Percentiles rank a stretch among this genome's conserved stretches.
phyloP scores from a whole-genome alignment of 2,888 invertebrate species.

The Acheta domesticus region DNA sequence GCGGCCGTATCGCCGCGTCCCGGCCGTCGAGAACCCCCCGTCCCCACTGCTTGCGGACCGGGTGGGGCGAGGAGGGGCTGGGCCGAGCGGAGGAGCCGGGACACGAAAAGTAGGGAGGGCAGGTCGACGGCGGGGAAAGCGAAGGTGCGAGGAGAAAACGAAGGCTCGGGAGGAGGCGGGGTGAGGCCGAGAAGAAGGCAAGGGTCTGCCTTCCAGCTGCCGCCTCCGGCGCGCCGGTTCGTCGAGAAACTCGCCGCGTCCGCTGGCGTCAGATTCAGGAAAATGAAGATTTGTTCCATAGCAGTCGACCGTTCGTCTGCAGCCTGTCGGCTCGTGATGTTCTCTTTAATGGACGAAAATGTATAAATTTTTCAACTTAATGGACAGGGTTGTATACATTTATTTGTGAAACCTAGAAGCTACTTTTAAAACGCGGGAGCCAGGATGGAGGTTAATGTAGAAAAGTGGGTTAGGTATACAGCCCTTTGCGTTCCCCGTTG shows the following conservation, averaged over 20 bases:
- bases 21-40: neutral
- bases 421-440: neutral
- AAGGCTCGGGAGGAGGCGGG: neutral
- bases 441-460: slow-evolving; percentile 1
- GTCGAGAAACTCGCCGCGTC: too few species aligned
- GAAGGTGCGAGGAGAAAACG: too few species aligned
- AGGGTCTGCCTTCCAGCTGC: too few species aligned
- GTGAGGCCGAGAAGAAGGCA: neutral
- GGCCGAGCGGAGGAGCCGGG: too few species aligned
- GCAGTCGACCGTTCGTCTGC: neutral
- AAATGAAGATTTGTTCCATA: neutral
- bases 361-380: slow-evolving; percentile 18
- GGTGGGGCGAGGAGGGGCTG: too few species aligned
- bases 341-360: neutral
- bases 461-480: neutral
- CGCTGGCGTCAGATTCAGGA: neutral
- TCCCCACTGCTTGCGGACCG: too few species aligned
- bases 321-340: neutral
- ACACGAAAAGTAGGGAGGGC: too few species aligned
- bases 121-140: too few species aligned
- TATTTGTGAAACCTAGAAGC: neutral
- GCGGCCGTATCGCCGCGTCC: neutral
- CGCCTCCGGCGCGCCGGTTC: too few species aligned
- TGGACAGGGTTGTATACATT: slow-evolving; percentile 5
- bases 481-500: too few species aligned